Evolutionary conservation across 2,113 vertebrate species (phyloP).

Genomic region (Fulmarus glacialis): DNA sequence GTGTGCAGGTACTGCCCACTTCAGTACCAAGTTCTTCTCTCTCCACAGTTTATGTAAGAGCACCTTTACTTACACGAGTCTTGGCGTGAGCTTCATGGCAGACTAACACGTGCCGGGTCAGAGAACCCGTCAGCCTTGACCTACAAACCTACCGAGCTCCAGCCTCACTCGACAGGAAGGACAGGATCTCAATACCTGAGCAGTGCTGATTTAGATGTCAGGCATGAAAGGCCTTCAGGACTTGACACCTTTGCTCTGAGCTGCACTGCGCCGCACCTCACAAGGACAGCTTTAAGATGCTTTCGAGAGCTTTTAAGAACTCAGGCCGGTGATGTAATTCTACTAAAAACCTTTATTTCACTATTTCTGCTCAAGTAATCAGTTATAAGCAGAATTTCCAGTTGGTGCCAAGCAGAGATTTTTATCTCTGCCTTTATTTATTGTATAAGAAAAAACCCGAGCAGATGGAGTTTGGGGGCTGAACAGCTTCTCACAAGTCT

Average conservation of each 20-base stretch:
- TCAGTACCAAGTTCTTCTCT: accelerated
- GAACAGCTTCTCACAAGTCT: constrained; percentile 40
- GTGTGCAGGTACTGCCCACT: not conserved
- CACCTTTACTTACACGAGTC: not conserved
- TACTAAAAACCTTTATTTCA: not conserved
- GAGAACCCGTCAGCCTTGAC: not conserved
- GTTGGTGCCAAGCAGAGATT: constrained; percentile 34
- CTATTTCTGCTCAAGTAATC: not conserved
- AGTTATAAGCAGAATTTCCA: not conserved
- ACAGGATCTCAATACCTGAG: accelerated
- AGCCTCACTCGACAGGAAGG: not conserved
- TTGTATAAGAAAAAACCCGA: not conserved
- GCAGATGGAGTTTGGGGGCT: constrained; percentile 54
- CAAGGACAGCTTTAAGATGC: not conserved
- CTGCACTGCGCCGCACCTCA: not conserved
- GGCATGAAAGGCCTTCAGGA: not conserved
- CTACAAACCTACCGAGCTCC: not conserved
- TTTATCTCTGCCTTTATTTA: constrained; percentile 49
- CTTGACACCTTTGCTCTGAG: not conserved
- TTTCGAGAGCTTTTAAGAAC: not conserved
- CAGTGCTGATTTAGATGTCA: not conserved
- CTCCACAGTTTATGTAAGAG: not conserved
- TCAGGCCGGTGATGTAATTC: not conserved
- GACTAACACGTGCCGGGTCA: accelerated
- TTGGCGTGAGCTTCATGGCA: accelerated